A percentile compares a stretch with the other conserved stretches of the same genome.
Evolutionary conservation across 1,140 invertebrate genomes (phyloP).

Genomic region (Oreohelix idahoensis): DNA sequence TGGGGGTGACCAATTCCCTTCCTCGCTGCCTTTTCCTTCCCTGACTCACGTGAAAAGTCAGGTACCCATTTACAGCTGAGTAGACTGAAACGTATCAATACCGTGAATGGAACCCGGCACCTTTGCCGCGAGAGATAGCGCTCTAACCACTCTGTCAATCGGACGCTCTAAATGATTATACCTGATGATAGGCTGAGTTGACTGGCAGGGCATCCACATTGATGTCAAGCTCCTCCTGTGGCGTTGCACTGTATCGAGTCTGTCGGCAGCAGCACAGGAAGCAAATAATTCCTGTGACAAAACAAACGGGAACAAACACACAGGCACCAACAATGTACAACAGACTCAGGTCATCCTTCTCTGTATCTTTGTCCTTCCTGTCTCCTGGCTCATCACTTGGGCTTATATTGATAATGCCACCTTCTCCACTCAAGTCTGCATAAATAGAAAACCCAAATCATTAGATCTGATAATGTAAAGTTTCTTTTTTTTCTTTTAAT

Average conservation of each 20-base stretch:
- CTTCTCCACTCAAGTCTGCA: not conserved
- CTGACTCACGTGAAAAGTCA: too few relatives aligned
- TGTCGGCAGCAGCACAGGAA: slow-evolving; percentile 78
- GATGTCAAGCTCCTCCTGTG: slow-evolving; percentile 78
- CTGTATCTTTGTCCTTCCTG: slow-evolving; percentile 2
- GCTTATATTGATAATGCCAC: not conserved
- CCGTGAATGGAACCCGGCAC: too few relatives aligned
- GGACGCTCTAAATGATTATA: slow-evolving; percentile 8
- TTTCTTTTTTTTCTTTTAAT: too few relatives aligned
- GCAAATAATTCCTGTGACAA: slow-evolving; percentile 81
- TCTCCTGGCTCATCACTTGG: not conserved
- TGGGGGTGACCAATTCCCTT: too few relatives aligned
- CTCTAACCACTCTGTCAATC: too few relatives aligned
- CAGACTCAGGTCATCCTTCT: slow-evolving; percentile 38
- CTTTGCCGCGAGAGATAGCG: too few relatives aligned
- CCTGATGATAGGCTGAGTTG: slow-evolving; percentile 88
- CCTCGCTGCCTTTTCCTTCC: too few relatives aligned
- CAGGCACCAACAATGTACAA: slow-evolving; percentile 75
- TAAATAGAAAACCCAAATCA: not conserved
- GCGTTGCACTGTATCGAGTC: slow-evolving; percentile 80
- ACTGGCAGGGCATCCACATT: slow-evolving; percentile 91
- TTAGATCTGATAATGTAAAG: too few relatives aligned
- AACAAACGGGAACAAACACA: slow-evolving; percentile 79
- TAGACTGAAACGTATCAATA: too few relatives aligned
- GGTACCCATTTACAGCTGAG: too few relatives aligned